Conservation (phyloP, 2,797 vertebrate genomes). For the Oophaga sylvatica region DNA sequence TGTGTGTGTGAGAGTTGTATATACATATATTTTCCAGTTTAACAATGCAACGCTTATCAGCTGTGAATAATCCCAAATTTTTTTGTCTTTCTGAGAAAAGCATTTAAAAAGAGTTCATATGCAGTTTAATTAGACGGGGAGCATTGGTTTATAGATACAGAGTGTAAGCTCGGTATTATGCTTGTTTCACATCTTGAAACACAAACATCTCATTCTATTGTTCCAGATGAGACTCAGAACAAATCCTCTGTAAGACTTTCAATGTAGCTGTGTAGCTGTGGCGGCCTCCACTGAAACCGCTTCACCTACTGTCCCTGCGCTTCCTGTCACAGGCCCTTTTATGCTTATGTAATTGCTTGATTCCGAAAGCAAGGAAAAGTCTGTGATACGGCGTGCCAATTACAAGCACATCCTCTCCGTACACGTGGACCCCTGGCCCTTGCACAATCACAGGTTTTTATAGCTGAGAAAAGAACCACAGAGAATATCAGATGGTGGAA, state of each 20-base stretch:
- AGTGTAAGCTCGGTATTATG: constrained; percentile 24
- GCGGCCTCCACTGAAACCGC: constrained; percentile 16
- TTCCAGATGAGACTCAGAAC: constrained; percentile 28
- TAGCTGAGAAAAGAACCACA: constrained; percentile 33
- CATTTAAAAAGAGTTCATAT: constrained; percentile 4
- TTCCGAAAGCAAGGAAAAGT: constrained; percentile 39
- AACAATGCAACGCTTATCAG: background rate
- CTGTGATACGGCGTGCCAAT: constrained; percentile 51
- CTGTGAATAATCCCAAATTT: constrained; percentile 30
- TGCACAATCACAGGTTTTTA: constrained; percentile 42
- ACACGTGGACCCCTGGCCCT: constrained; percentile 30
- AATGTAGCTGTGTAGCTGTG: constrained; percentile 44
- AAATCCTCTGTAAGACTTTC: constrained; percentile 55
- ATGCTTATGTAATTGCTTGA: constrained; percentile 51
- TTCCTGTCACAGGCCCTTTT: constrained; percentile 48
- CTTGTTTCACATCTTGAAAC: constrained; percentile 31
- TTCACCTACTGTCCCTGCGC: constrained; percentile 47
- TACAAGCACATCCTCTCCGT: constrained; percentile 35
- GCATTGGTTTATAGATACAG: background rate
- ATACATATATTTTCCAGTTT: background rate
- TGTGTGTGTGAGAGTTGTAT: no score
- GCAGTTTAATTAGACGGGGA: constrained; percentile 34
- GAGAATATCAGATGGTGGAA: constrained; percentile 22
- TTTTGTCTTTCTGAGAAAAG: background rate
- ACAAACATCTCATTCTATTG: constrained; percentile 51